A percentile compares a stretch with the other conserved stretches of the same genome.
Evolutionary conservation across 1,140 invertebrate genomes (phyloP).

Genomic region (Lepidostoma basale): DNA sequence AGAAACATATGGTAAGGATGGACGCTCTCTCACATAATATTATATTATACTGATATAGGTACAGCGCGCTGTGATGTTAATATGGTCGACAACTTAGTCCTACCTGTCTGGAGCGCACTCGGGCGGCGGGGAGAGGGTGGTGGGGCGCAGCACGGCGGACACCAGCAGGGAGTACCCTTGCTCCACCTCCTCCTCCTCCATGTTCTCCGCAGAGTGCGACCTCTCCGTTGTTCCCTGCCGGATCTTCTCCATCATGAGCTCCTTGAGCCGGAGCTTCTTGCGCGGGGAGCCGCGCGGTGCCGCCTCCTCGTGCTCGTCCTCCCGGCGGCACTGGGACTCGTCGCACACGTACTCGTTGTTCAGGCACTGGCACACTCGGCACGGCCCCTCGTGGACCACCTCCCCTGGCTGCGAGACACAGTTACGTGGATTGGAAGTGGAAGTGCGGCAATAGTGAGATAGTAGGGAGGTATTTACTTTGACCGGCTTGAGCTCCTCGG

Average conservation of each 20-base stretch:
- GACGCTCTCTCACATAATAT: too few species aligned
- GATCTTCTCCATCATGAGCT: neutral
- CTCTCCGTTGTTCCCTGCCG: neutral
- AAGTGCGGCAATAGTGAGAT: neutral
- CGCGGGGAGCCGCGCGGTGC: neutral
- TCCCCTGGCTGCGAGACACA: slow-evolving; percentile 59
- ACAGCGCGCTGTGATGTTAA: too few species aligned
- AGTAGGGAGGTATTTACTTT: slow-evolving; percentile 57
- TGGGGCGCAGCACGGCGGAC: slow-evolving; percentile 45
- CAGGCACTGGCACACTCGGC: slow-evolving; percentile 72
- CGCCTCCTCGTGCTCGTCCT: slow-evolving; percentile 47
- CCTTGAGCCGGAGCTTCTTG: neutral
- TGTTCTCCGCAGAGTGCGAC: neutral
- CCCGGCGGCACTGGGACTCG: slow-evolving; percentile 51
- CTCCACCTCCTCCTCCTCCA: neutral
- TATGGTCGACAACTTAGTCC: too few species aligned
- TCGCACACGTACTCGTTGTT: slow-evolving; percentile 70
- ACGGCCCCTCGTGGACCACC: slow-evolving; percentile 60
- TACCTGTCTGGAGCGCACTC: slow-evolving; percentile 47
- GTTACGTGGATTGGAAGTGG: neutral
- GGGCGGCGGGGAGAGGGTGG: slow-evolving; percentile 52
- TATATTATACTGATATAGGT: too few species aligned
- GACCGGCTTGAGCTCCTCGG: slow-evolving; percentile 65
- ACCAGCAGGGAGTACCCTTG: neutral
- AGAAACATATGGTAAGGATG: too few species aligned